phyloP scores from a whole-genome alignment of 2,113 vertebrate species.

The Rhinogobius similis region DNA sequence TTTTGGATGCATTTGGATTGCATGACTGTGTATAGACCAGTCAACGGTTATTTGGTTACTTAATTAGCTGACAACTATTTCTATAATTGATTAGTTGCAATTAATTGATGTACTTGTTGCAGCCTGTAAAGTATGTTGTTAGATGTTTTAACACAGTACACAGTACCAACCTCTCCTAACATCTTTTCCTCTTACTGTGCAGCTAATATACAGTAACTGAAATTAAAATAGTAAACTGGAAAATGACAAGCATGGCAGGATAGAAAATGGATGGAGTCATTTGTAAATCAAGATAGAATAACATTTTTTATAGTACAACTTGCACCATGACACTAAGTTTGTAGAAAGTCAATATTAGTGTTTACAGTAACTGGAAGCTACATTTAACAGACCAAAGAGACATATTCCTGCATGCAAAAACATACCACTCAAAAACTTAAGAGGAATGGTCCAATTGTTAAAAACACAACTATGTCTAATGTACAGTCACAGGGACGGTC shows the following conservation, averaged over 20 bases:
- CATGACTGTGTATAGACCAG: no score
- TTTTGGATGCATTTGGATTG: no score
- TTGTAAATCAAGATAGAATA: constrained; percentile 21
- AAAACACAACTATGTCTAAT: constrained; percentile 24
- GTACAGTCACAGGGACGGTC: constrained; percentile 28
- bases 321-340: constrained; percentile 6
- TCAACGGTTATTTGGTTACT: no score
- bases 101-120: no score
- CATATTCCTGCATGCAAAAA: constrained; percentile 42
- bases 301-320: constrained; percentile 21
- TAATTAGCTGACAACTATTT: no score
- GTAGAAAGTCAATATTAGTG: constrained; percentile 7
- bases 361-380: constrained; percentile 11
- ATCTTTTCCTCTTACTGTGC: neutral
- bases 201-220: neutral
- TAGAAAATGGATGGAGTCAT: constrained; percentile 27
- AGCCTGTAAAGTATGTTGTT: no score
- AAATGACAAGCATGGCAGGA: neutral
- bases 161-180: no score
- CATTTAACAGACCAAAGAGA: constrained; percentile 16
- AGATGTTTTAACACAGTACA: no score
- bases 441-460: constrained; percentile 49
- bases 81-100: no score
- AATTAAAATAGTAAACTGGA: neutral
- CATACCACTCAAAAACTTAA: constrained; percentile 12